Conservation (phyloP, 2,888 invertebrate species). For the Allophyes oxyacanthae region DNA sequence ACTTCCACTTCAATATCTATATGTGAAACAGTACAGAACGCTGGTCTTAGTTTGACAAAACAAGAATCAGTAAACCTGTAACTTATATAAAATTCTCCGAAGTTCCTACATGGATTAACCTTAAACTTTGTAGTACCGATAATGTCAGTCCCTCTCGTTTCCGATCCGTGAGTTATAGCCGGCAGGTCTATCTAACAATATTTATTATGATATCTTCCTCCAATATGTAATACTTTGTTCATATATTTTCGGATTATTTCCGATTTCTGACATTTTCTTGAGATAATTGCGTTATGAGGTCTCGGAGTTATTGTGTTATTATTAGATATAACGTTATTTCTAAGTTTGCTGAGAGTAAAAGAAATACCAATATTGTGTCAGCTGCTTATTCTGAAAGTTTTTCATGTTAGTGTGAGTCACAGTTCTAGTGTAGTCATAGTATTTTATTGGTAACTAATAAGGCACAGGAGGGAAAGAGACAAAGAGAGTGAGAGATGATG, state of each 20-base stretch:
- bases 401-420: too few relatives aligned
- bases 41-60: too few relatives aligned
- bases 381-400: too few relatives aligned
- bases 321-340: neutral
- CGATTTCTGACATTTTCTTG: conserved; percentile 1
- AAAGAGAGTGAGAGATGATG: too few relatives aligned
- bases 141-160: conserved; percentile 32
- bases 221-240: conserved; percentile 7
- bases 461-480: too few relatives aligned
- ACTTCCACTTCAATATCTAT: too few relatives aligned
- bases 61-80: neutral
- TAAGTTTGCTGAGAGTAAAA: neutral
- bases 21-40: too few relatives aligned
- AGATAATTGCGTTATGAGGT: conserved; percentile 15
- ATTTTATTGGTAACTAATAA: too few relatives aligned
- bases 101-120: conserved; percentile 10
- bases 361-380: too few relatives aligned
- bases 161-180: conserved; percentile 36
- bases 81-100: conserved; percentile 5
- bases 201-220: conserved; percentile 5
- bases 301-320: conserved; percentile 8
- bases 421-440: too few relatives aligned
- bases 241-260: conserved; percentile 11
- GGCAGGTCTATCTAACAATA: conserved; percentile 7
- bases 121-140: conserved; percentile 15